Evolutionary conservation across 1,140 invertebrate species (phyloP).

Genomic region (Bombus balteatus): DNA sequence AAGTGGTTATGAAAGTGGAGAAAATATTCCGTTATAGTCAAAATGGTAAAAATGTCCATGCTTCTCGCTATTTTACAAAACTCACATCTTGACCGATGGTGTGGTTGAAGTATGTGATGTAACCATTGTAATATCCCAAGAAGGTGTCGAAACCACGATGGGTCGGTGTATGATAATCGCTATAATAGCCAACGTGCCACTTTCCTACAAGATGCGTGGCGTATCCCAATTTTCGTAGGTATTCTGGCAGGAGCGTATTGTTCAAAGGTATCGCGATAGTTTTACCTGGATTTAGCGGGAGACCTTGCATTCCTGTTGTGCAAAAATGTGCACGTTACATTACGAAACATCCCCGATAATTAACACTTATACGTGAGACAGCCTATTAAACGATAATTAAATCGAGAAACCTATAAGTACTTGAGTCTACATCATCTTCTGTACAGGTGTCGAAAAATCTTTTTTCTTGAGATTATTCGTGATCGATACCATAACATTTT

Average conservation of each 20-base stretch:
- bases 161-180: conserved; percentile 82
- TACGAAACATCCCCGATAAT: not conserved
- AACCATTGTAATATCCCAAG: conserved; percentile 87
- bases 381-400: not conserved
- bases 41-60: no score
- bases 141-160: conserved; percentile 86
- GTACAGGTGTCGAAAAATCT: not conserved
- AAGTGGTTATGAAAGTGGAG: no score
- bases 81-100: conserved; percentile 77
- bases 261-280: conserved; percentile 84
- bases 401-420: not conserved
- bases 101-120: conserved; percentile 84
- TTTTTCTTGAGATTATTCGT: not conserved
- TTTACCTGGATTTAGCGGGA: conserved; percentile 83
- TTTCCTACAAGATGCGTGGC: conserved; percentile 78
- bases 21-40: no score
- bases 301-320: conserved; percentile 85
- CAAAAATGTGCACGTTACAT: not conserved
- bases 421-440: not conserved
- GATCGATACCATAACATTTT: not conserved
- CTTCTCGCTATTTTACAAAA: not conserved
- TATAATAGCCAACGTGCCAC: conserved; percentile 81
- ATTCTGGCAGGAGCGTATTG: conserved; percentile 84
- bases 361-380: not conserved
- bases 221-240: conserved; percentile 79